A percentile compares a stretch with the other conserved stretches of the same genome.
phyloP scores from a whole-genome alignment of 1,140 invertebrate species.

The Drosophila triauraria region DNA sequence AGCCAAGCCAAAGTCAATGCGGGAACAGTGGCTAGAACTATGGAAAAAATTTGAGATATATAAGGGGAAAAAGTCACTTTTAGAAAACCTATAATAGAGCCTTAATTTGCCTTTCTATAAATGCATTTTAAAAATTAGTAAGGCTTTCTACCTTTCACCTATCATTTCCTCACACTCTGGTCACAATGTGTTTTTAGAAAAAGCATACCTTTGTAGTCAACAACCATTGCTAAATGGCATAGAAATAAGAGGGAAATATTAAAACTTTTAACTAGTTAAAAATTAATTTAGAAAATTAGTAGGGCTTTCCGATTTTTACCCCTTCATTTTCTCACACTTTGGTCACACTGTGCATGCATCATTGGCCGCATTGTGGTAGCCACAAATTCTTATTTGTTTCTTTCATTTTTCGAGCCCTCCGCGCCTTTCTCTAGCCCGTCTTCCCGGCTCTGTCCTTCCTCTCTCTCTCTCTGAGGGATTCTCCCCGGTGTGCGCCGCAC shows the following conservation, averaged over 20 bases:
- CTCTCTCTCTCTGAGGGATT: conserved; percentile 35
- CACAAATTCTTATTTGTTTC: conserved; percentile 69
- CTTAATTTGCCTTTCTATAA: too few relatives aligned
- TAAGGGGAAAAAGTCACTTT: too few relatives aligned
- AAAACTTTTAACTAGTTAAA: too few relatives aligned
- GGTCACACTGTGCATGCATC: conserved; percentile 51
- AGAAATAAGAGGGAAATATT: too few relatives aligned
- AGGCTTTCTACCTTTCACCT: not conserved
- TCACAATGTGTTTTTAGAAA: conserved; percentile 15
- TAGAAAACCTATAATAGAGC: too few relatives aligned
- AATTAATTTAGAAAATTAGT: too few relatives aligned
- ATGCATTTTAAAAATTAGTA: too few relatives aligned
- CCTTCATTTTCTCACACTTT: not conserved
- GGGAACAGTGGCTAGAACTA: conserved; percentile 14
- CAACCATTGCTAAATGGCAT: too few relatives aligned
- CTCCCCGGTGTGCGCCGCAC: conserved; percentile 39
- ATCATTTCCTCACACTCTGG: not conserved
- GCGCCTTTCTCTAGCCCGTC: conserved; percentile 11
- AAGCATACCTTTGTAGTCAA: too few relatives aligned
- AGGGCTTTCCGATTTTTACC: too few relatives aligned
- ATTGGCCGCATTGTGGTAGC: conserved; percentile 73
- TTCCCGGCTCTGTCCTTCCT: not conserved
- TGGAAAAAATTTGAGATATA: too few relatives aligned
- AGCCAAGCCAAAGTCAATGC: conserved; percentile 56
- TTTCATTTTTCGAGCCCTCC: conserved; percentile 29